A percentile compares a stretch with the other conserved stretches of the same genome.
phyloP scores from a whole-genome alignment of 2,888 invertebrate species.

The Synergus gifuensis region DNA sequence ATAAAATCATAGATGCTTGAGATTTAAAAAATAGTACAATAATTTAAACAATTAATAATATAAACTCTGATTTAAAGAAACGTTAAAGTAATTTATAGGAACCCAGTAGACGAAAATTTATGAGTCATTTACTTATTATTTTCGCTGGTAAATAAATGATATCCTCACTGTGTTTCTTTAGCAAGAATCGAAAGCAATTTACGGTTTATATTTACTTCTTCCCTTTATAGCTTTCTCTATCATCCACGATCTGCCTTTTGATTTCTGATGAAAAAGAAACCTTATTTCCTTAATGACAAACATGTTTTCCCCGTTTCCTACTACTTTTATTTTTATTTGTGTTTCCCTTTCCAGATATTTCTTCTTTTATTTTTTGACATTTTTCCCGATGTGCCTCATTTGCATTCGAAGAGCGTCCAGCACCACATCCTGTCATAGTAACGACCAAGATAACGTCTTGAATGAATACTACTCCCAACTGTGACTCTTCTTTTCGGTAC shows the following conservation, averaged over 20 bases:
- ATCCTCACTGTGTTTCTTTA: not conserved
- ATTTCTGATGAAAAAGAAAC: conserved; percentile 22
- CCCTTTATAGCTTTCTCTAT: not conserved
- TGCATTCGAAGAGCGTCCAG: conserved; percentile 66
- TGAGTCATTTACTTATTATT: conserved; percentile 45
- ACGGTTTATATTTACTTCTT: not conserved
- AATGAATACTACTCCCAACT: conserved; percentile 28
- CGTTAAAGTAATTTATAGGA: not conserved
- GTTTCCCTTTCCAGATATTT: conserved; percentile 41
- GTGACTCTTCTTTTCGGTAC: not conserved
- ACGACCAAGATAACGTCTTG: conserved; percentile 49
- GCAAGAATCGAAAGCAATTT: not conserved
- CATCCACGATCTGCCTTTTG: conserved; percentile 2
- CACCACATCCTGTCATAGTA: conserved; percentile 59
- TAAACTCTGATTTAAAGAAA: no score
- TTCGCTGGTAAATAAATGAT: conserved; percentile 49
- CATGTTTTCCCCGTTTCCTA: conserved; percentile 42
- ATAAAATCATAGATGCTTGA: no score
- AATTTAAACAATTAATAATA: no score
- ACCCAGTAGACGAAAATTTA: conserved; percentile 42
- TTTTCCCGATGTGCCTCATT: conserved; percentile 59
- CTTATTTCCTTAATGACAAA: conserved; percentile 41
- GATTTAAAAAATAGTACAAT: no score
- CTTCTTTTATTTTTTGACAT: conserved; percentile 48
- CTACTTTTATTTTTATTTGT: conserved; percentile 39